A percentile compares a stretch with the other conserved stretches of the same genome.
Conservation (phyloP, 2,797 vertebrate genomes). For the Macropus fuliginosus region DNA sequence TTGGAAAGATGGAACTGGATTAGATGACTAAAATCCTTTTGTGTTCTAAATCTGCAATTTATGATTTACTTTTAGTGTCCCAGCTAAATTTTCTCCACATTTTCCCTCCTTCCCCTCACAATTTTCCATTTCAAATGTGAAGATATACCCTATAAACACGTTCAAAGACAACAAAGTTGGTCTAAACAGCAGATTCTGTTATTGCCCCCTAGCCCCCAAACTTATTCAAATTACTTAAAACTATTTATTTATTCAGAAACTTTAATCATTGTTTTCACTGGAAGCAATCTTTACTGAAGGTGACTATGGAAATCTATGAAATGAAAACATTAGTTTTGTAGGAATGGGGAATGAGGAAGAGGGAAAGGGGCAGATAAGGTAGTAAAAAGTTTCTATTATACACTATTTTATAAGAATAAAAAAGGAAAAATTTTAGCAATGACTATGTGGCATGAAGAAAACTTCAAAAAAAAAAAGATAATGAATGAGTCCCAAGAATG, state of each 20-base stretch:
- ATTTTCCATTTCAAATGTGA: conserved; percentile 69
- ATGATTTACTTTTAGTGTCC: neutral
- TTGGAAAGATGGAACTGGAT: neutral
- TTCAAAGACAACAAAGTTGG: conserved; percentile 65
- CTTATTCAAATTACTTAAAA: conserved; percentile 54
- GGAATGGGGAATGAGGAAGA: conserved; percentile 4
- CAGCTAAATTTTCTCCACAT: neutral
- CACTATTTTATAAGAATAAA: neutral
- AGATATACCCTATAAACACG: conserved; percentile 53
- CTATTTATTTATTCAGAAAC: conserved; percentile 60
- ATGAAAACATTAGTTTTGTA: conserved; percentile 19
- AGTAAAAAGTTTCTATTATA: conserved; percentile 31
- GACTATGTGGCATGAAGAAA: neutral
- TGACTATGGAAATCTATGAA: conserved; percentile 38
- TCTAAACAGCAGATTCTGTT: conserved; percentile 41
- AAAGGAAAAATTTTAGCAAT: neutral
- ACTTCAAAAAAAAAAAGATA: conserved; percentile 1
- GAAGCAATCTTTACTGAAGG: neutral
- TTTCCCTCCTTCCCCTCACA: conserved; percentile 31
- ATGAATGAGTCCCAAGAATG: conserved; percentile 1
- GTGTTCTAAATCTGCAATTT: neutral
- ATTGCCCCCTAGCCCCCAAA: conserved; percentile 56
- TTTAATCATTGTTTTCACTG: conserved; percentile 37
- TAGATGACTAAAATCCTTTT: neutral
- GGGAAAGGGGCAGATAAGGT: conserved; percentile 8